Evolutionary conservation across 2,113 vertebrate species (phyloP).

Genomic region (Channa argus): DNA sequence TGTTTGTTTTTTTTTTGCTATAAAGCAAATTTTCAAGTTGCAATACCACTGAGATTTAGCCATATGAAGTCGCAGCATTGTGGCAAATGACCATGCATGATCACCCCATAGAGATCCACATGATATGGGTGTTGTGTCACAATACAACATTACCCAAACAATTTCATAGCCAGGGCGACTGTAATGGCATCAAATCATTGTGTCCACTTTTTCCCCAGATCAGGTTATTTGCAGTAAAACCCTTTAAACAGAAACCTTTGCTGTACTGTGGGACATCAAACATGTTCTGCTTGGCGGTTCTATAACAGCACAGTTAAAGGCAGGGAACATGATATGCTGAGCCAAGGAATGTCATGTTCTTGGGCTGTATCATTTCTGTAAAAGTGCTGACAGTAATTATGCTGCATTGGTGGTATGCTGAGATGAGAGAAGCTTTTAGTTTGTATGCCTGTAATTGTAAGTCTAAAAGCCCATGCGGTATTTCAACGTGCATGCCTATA

Average conservation of each 20-base stretch:
- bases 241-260: conserved; percentile 20
- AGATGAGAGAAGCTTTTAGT: conserved; percentile 54
- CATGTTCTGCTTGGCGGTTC: conserved; percentile 10
- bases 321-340: conserved; percentile 31
- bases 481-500: conserved; percentile 19
- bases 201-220: no score
- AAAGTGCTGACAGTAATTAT: conserved; percentile 62
- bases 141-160: no score
- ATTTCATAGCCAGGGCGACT: no score
- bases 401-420: conserved; percentile 31
- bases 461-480: conserved; percentile 11
- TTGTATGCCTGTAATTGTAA: conserved; percentile 61
- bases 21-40: neutral
- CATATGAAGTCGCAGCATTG: neutral
- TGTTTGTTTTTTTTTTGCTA: neutral
- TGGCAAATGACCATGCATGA: neutral
- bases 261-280: conserved; percentile 12
- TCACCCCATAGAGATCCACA: no score
- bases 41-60: no score
- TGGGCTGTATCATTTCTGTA: conserved; percentile 19
- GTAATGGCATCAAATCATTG: no score
- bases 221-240: conserved; percentile 5
- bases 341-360: conserved; percentile 59
- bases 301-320: conserved; percentile 9
- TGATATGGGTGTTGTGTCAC: no score